Conservation (phyloP, 1,140 invertebrate genomes). For the Thaumetopoea pityocampa region DNA sequence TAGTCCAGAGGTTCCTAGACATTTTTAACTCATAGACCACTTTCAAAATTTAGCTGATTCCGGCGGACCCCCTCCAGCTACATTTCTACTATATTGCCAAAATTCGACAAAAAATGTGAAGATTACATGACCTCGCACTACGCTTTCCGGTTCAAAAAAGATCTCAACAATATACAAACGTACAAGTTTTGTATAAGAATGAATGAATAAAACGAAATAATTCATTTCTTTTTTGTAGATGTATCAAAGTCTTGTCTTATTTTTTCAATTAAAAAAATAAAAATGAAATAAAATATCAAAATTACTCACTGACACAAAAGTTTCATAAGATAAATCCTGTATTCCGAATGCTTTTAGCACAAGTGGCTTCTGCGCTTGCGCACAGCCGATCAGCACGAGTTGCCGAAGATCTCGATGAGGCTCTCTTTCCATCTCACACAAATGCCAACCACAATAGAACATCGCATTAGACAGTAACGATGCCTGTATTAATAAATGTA, state of each 20-base stretch:
- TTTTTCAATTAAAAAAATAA: not conserved
- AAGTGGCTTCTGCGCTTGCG: slow-evolving; percentile 60
- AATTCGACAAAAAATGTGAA: too few species aligned
- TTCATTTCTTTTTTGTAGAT: too few species aligned
- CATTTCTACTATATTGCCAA: too few species aligned
- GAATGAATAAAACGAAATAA: too few species aligned
- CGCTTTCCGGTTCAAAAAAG: too few species aligned
- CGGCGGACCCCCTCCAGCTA: too few species aligned
- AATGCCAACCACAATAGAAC: slow-evolving; percentile 59
- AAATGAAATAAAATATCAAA: not conserved
- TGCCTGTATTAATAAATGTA: slow-evolving; percentile 30
- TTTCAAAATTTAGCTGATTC: too few species aligned
- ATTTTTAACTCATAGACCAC: too few species aligned
- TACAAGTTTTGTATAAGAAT: not conserved
- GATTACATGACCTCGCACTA: not conserved
- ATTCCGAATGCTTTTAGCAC: slow-evolving; percentile 62
- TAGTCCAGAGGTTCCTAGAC: too few species aligned
- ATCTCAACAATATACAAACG: not conserved
- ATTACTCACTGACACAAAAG: slow-evolving; percentile 58
- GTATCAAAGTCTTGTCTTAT: not conserved
- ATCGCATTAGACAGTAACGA: slow-evolving; percentile 52
- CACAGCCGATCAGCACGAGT: slow-evolving; percentile 47
- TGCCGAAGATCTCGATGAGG: slow-evolving; percentile 38
- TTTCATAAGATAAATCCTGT: slow-evolving; percentile 58
- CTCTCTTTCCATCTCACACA: slow-evolving; percentile 32